Percentiles rank a stretch among this genome's conserved stretches.
These are phyloP conservation scores for Cyclophora punctaria DNA, from an alignment of 2,888 invertebrate genomes.

Conservation along the genomic window DNA sequence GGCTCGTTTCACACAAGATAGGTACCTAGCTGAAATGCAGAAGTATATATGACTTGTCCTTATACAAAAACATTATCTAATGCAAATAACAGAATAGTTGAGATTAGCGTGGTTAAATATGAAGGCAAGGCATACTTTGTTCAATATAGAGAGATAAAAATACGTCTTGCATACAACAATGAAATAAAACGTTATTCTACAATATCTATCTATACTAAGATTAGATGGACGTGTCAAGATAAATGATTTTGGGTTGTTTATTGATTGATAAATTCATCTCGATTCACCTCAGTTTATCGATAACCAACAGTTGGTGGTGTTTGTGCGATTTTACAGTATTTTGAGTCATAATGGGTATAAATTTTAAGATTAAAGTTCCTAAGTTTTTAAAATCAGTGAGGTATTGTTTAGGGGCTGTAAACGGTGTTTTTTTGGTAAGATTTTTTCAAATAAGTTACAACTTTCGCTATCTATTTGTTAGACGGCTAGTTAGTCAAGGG, in stretches of 20 bases:
- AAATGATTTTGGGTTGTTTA: slow-evolving; percentile 43
- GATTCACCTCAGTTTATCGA: slow-evolving; percentile 35
- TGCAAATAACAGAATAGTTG: too few relatives aligned
- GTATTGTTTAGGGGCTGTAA: slow-evolving; percentile 82
- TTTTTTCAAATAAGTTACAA: not conserved
- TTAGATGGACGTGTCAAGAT: slow-evolving; percentile 59
- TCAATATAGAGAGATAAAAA: too few relatives aligned
- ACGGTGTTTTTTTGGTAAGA: slow-evolving; percentile 85
- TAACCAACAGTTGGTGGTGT: slow-evolving; percentile 20
- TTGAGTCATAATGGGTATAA: slow-evolving; percentile 24
- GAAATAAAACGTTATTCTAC: not conserved
- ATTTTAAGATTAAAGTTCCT: slow-evolving; percentile 69
- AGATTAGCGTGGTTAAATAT: too few relatives aligned
- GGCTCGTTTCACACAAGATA: too few relatives aligned
- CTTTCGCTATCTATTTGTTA: too few relatives aligned
- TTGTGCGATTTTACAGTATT: slow-evolving; percentile 3
- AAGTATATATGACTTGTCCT: too few relatives aligned
- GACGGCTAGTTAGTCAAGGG: too few relatives aligned
- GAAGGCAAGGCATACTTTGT: too few relatives aligned
- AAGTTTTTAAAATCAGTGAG: slow-evolving; percentile 71
- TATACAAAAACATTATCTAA: too few relatives aligned
- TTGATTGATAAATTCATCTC: slow-evolving; percentile 54
- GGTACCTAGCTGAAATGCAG: too few relatives aligned
- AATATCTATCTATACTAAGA: slow-evolving; percentile 29
- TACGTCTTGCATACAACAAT: too few relatives aligned